Base-by-base conservation (phyloP, 1,140 invertebrate genomes). In the Magallana gigas region DNA sequence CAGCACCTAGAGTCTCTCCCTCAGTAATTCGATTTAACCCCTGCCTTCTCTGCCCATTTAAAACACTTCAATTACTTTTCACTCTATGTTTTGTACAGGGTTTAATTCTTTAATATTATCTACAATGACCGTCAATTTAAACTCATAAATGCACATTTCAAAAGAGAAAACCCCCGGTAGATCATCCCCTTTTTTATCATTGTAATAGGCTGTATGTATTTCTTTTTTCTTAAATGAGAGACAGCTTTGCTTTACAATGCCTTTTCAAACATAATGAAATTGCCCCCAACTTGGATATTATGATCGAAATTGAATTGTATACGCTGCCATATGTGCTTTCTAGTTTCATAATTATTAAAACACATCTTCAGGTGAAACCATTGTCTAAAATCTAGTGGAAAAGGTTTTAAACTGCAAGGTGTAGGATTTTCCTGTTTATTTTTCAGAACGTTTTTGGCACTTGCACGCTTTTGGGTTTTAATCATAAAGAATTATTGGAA, bases 231-330 rank as follows among this genome's bases (percentile, higher is more conserved):
- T 29, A 29, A 11, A 29, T 76, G 9, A 76, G 23, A 18, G 68
- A 76, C 7, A 76, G 68, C 23, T 76, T 36, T 71, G 60, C 14
- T 16, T 16, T 23, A 76, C 68, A 76, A 76, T 29, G 23, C 23
- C 29, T 76, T 76, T 76, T 76, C 18, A 76, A 76, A 76, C 23
- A 29, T 11, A 36, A 76, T 29, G 68, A 76, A 76, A 76, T 76
- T 76, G 68, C 68, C 68, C 36, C 68, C 68, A 76, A 76, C 68
- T 76, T 76, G 68, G 68, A 36, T 76, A 76, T 76, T 76, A 76
- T 76, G 68, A 76, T 76, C 68, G 23, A 76, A 29, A 29, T 71
- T 11, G 36, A 9, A 29, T 9, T 76, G 68, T 76, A 29, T 76
- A 76, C 11, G 36, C 23, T 9, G 12, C 23, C 36, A 29, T 76